Conservation (phyloP, 1,140 invertebrate species). For the Lasaia peninsularis region DNA sequence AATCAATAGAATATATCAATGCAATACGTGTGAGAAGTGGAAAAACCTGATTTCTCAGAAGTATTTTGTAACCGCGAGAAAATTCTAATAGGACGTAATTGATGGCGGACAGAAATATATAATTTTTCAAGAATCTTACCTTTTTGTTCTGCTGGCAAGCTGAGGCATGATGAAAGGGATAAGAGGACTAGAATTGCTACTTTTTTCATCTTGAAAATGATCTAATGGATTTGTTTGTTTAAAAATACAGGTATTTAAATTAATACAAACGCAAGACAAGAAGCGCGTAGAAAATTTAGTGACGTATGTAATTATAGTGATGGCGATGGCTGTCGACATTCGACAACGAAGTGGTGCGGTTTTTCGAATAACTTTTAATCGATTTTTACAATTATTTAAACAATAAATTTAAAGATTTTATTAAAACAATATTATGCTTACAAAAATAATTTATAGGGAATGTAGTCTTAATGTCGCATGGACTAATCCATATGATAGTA, state of each 20-base stretch:
- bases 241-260: not conserved
- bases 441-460: too few relatives aligned
- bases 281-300: constrained; percentile 12
- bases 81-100: constrained; percentile 48
- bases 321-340: too few relatives aligned
- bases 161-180: constrained; percentile 46
- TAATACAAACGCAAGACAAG: not conserved
- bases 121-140: constrained; percentile 36
- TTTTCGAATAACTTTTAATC: too few relatives aligned
- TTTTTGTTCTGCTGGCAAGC: constrained; percentile 32
- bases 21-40: not conserved
- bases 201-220: constrained; percentile 47
- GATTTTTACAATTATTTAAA: too few relatives aligned
- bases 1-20: not conserved
- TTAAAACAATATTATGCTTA: too few relatives aligned
- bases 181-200: constrained; percentile 57
- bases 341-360: too few relatives aligned
- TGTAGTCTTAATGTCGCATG: too few relatives aligned
- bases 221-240: constrained; percentile 4
- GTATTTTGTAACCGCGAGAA: constrained; percentile 32
- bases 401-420: too few relatives aligned
- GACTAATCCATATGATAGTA: too few relatives aligned
- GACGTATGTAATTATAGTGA: not conserved
- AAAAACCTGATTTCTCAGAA: constrained; percentile 22
- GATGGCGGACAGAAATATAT: constrained; percentile 21